Evolutionary conservation across 2,888 invertebrate genomes (phyloP).

Genomic region (Melanostoma scalare): DNA sequence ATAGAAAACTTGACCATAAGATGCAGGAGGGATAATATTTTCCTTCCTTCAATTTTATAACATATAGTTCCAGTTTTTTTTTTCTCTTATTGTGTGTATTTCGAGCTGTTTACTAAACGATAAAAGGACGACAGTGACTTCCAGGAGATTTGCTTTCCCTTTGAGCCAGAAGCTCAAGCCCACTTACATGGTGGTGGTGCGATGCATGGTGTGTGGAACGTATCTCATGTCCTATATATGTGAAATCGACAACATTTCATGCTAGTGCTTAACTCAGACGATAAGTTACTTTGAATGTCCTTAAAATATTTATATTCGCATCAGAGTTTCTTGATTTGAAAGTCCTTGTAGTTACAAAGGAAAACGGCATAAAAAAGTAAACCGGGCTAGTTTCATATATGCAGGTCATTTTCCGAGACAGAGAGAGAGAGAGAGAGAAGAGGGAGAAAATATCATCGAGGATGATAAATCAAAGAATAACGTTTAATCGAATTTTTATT

Average conservation of each 20-base stretch:
- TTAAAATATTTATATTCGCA: constrained; percentile 70
- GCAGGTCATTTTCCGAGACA: constrained; percentile 9
- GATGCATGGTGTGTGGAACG: constrained; percentile 21
- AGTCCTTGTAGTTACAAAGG: constrained; percentile 54
- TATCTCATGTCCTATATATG: constrained; percentile 25
- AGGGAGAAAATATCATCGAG: constrained; percentile 43
- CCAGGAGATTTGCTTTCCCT: constrained; percentile 6
- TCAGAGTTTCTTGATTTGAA: constrained; percentile 61
- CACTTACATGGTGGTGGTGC: background rate
- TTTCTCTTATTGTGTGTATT: constrained; percentile 14
- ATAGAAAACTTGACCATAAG: constrained; percentile 49
- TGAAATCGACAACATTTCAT: constrained; percentile 48
- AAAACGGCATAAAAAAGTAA: constrained; percentile 10
- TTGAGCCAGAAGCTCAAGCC: constrained; percentile 14
- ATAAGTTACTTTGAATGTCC: constrained; percentile 71
- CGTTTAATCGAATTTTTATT: constrained; percentile 82
- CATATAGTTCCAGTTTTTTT: constrained; percentile 6
- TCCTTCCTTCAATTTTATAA: constrained; percentile 33
- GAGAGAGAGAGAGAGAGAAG: background rate
- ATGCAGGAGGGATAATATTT: constrained; percentile 57
- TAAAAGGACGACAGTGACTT: constrained; percentile 70
- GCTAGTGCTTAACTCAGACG: constrained; percentile 37
- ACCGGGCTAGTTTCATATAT: constrained; percentile 5
- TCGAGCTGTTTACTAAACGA: constrained; percentile 49
- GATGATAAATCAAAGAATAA: constrained; percentile 72